Percentiles rank a stretch among this genome's conserved stretches.
Conservation (phyloP, 2,797 vertebrate species). For the Podarcis lilfordi region DNA sequence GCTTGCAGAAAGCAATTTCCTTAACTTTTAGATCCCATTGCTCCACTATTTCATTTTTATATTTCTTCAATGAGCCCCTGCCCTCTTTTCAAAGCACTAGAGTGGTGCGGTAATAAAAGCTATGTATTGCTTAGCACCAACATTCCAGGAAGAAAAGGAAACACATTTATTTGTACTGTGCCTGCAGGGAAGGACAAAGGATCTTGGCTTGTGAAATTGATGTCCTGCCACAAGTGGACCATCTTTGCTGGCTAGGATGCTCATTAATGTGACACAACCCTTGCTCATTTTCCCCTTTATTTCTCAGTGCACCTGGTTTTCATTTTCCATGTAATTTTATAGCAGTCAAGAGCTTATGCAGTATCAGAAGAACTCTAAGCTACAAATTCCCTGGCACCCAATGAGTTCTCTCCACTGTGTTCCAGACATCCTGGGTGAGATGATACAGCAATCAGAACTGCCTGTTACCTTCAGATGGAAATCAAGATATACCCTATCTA, state of each 20-base stretch:
- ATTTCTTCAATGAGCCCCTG: conserved; percentile 26
- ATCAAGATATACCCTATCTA: neutral
- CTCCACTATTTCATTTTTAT: conserved; percentile 54
- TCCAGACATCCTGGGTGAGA: neutral
- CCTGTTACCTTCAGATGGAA: neutral
- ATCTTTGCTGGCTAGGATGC: neutral
- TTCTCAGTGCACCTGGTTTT: neutral
- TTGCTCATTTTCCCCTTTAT: neutral
- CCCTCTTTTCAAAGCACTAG: conserved; percentile 54
- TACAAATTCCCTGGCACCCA: neutral
- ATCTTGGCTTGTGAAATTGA: conserved; percentile 10
- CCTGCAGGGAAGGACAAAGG: conserved; percentile 22
- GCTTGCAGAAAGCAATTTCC: conserved; percentile 70
- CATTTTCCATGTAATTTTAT: neutral
- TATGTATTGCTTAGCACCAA: neutral
- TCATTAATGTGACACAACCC: neutral
- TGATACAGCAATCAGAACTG: neutral
- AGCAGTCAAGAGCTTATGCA: neutral
- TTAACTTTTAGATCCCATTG: conserved; percentile 64
- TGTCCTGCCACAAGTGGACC: neutral
- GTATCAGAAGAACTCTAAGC: neutral
- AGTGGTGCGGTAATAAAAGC: conserved; percentile 28
- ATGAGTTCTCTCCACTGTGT: neutral
- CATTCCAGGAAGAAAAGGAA: neutral
- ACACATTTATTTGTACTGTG: conserved; percentile 9